Evolutionary conservation across 2,888 invertebrate genomes (phyloP).

Genomic region (Caenorhabditis sp.): DNA sequence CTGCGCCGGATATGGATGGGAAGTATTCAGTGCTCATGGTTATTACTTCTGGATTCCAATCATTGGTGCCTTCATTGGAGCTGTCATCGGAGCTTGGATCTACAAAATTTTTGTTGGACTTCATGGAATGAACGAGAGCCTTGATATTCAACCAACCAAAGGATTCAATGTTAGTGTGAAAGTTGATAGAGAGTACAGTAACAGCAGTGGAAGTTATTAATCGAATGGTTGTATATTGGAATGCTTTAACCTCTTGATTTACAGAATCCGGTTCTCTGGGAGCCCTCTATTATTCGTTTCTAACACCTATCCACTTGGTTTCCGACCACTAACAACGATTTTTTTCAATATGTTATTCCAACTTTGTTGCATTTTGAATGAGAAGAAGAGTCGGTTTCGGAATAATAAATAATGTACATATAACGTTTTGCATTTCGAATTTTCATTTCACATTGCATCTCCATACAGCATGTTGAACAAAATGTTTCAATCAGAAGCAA

Average conservation of each 20-base stretch:
- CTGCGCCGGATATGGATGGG: conserved; percentile 81
- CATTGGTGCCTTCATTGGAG: conserved; percentile 86
- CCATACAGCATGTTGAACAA: conserved; percentile 39
- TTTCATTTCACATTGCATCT: conserved; percentile 22
- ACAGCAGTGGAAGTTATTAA: conserved; percentile 46
- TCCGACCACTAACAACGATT: conserved; percentile 40
- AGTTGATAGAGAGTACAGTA: conserved; percentile 54
- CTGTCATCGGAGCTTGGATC: conserved; percentile 85
- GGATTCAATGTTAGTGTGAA: conserved; percentile 74
- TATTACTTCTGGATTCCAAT: conserved; percentile 86
- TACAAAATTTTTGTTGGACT: conserved; percentile 85
- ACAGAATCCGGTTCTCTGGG: conserved; percentile 47
- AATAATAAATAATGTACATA: conserved; percentile 63
- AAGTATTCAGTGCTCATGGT: conserved; percentile 82
- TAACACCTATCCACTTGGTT: conserved; percentile 31
- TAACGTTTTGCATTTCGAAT: conserved; percentile 10
- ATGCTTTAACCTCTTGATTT: conserved; percentile 26
- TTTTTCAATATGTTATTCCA: conserved; percentile 43
- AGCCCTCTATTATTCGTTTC: conserved; percentile 49
- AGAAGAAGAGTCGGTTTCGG: conserved; percentile 20
- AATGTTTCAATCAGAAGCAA: conserved; percentile 10
- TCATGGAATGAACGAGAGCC: conserved; percentile 84
- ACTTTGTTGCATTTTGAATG: conserved; percentile 41
- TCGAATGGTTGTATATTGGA: conserved; percentile 4
- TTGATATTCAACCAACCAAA: conserved; percentile 69